Evolutionary conservation across 2,888 invertebrate species (phyloP), one percentile per base, ranked within the genome.

Genomic region (Epirrhoe tristata): DNA sequence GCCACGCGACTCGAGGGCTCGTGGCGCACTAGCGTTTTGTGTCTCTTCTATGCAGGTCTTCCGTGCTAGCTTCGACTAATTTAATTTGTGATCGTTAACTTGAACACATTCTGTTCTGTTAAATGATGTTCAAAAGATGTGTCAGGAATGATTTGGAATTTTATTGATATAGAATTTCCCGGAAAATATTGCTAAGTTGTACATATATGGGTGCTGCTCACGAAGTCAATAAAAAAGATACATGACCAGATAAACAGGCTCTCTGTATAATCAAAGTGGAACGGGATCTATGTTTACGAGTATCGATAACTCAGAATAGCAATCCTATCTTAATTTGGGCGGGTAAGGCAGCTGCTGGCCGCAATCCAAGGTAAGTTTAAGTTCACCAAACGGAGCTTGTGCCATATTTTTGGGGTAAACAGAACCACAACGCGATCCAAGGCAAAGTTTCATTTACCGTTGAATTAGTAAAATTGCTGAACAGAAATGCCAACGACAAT

Each of bases 21-120:
- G 83, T 84, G 86, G 87, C 81, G 86, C 85, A 88, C 87, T 88
- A 88, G 91, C 91, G 90, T 91, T 91, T 92, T 91, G 87, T 90
- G 89, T 85, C 85, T 83, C 83, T 85, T 80, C 80, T 86, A 82
- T 82, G 83, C 80, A 79, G 80, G 77, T 78, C 82, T 86, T 84
- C 86, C 74, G 71, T 73, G 77, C 75, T 80, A 82, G 85, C 81
- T 74, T 73, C 72, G 75, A 81, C 81, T 85, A 48, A 61, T 51
- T 58, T 39, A 51, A 58, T 52, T 48, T 58, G 34, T 34, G 12
- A 50, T 14, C 14, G 7, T 32, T 58, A 12, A 16, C 32, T 34
- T 16, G 31, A n/a, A 6, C n/a, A 24, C 24, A 3, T 24, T 24
- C 0, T 52, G n/a, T 24, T 31, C 52, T 52, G n/a, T 31, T n/a